Base-by-base conservation (phyloP, 2,113 vertebrate genomes). In the Lampris incognitus region DNA sequence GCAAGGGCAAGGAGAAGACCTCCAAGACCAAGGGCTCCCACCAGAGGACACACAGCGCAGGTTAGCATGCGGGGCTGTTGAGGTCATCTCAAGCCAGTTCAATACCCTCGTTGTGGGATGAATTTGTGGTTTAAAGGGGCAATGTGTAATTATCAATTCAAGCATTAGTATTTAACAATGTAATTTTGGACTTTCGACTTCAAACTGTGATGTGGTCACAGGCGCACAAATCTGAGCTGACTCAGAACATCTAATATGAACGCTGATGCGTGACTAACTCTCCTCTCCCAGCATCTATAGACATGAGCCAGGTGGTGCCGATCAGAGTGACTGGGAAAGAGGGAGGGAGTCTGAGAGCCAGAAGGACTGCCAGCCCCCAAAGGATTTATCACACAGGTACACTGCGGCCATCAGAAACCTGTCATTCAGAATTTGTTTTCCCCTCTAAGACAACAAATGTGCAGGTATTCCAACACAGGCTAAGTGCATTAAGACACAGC, bases 21-120 rank as follows among this genome's bases (percentile, higher is more conserved):
- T 9, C 84, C 66, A 96, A 95, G 81, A 85, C 0, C 64, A 95
- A 94, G 88, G 81, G 78, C 1, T 93, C 95, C 24, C 97, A 98
- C 77, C 95, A 97, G 8, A 95, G 97, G 46, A 89, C 93, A 0
- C 95, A 97, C 78, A 98, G 96, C 56, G 93, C 96, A 66, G 95
- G 97, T 99, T 60, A 67, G 78, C 50, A 69, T 6, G n/a, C 24
- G 1, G 4, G 13, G 11, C 5, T 49, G 13, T 13, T 9, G 59
- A 51, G 38, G 37, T 24, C 24, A 24, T 24, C 24, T 24, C 24
- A 24, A 24, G 24, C 24, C 24, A 24, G 24, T 24, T 24, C 24
- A 24, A 24, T 24, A 24, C 24, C 24, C 24, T 24, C 24, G 24
- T 24, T 24, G 24, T 0, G 24, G 24, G 24, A 24, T 24, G 24